A percentile compares a stretch with the other conserved stretches of the same genome.
phyloP scores from a whole-genome alignment of 2,113 vertebrate genomes.

The Gallinago undulata region DNA sequence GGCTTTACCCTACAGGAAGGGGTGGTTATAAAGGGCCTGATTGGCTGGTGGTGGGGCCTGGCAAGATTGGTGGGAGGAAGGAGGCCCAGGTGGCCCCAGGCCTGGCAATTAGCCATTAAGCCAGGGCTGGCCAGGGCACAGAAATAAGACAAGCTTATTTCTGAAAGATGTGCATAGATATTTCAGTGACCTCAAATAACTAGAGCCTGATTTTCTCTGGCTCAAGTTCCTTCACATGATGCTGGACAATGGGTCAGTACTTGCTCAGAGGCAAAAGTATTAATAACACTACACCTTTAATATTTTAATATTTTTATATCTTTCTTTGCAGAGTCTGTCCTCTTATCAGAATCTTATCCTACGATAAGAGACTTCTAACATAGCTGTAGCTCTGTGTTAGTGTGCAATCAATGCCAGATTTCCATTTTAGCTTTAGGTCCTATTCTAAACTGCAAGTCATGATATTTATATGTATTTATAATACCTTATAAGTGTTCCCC shows the following conservation, averaged over 20 bases:
- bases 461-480: not conserved
- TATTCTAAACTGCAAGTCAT: not conserved
- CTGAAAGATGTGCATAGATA: not conserved
- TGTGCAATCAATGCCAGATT: not conserved
- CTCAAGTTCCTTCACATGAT: not conserved
- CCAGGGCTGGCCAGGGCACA: not conserved
- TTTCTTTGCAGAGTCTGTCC: not conserved
- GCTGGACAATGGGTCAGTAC: not conserved
- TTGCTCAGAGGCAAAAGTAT: not conserved
- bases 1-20: accelerated
- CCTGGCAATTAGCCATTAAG: not conserved
- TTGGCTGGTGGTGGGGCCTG: not conserved
- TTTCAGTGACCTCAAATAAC: not conserved
- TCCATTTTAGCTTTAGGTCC: not conserved
- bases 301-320: not conserved
- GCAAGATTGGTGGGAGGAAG: not conserved
- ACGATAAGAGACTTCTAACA: not conserved
- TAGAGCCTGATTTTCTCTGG: not conserved
- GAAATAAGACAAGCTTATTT: not conserved
- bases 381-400: not conserved
- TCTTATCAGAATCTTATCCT: not conserved
- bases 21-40: not conserved
- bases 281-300: not conserved
- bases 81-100: not conserved
- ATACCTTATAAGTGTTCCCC: not conserved